Conservation (phyloP, 2,888 invertebrate genomes). For the Phortica magna region DNA sequence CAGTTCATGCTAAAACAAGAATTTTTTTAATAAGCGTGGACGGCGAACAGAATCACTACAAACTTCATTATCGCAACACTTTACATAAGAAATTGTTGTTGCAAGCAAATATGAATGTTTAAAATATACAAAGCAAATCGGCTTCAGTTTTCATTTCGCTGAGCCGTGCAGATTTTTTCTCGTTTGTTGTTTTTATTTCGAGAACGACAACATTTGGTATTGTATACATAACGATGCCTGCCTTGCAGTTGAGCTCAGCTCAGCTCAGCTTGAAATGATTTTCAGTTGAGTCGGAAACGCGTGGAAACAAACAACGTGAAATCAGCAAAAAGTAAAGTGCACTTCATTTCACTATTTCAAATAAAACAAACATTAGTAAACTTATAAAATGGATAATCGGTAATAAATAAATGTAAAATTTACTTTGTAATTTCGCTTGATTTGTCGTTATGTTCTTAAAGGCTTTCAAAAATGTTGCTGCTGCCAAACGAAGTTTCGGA, state of each 20-base stretch:
- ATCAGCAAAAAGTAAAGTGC: not conserved
- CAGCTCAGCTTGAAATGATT: not conserved
- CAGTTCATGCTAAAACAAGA: too few relatives aligned
- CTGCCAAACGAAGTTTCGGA: too few relatives aligned
- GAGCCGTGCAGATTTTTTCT: not conserved
- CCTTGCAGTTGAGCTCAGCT: not conserved
- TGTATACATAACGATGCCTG: not conserved
- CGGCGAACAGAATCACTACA: too few relatives aligned
- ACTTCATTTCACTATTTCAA: not conserved
- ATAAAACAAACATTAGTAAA: not conserved
- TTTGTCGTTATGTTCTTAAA: too few relatives aligned
- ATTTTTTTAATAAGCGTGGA: too few relatives aligned
- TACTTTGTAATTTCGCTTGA: too few relatives aligned
- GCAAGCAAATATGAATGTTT: too few relatives aligned
- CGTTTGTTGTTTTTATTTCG: not conserved
- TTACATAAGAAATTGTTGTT: too few relatives aligned
- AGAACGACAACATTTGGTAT: not conserved
- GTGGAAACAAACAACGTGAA: not conserved
- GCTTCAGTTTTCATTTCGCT: not conserved
- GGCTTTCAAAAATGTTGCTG: too few relatives aligned
- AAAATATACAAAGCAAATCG: too few relatives aligned
- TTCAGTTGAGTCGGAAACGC: not conserved
- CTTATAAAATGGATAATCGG: conserved; percentile 2
- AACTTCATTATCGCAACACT: too few relatives aligned
- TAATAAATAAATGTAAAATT: conserved; percentile 8